These are phyloP conservation scores for Euura saliciscinereae DNA, from an alignment of 1,140 invertebrate genomes.

Conservation along the genomic window DNA sequence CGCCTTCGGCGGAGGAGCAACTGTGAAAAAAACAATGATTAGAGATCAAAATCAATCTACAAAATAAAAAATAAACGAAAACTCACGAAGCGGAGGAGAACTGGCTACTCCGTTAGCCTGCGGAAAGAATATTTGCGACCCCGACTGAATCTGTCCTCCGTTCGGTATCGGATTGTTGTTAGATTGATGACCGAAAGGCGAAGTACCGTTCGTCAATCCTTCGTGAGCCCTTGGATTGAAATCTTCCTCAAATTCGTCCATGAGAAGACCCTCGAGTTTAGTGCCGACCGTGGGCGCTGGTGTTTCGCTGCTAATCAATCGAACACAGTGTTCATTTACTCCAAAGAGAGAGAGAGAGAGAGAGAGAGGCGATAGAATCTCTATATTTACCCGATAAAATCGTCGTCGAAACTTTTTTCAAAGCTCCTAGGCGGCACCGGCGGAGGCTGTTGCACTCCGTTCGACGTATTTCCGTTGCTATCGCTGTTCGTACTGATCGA, in stretches of 20 bases:
- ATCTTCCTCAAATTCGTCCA: conserved; percentile 80
- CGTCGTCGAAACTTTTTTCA: conserved; percentile 63
- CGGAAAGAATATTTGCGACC: conserved; percentile 44
- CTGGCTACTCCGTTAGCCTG: conserved; percentile 50
- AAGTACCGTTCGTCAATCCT: conserved; percentile 56
- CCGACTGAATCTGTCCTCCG: conserved; percentile 46
- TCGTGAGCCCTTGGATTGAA: conserved; percentile 81
- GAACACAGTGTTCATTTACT: too few relatives aligned
- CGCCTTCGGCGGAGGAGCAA: conserved; percentile 73
- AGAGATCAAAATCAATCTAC: conserved; percentile 7
- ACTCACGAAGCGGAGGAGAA: conserved; percentile 70
- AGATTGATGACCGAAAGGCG: conserved; percentile 47
- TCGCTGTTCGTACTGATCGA: conserved; percentile 36
- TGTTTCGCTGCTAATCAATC: conserved; percentile 37
- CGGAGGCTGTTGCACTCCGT: conserved; percentile 61
- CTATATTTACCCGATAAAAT: conserved; percentile 49
- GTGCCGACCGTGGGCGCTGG: conserved; percentile 72
- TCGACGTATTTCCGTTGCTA: conserved; percentile 56
- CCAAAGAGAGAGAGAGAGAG: background rate
- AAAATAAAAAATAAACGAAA: background rate
- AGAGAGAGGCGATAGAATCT: too few relatives aligned
- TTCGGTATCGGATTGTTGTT: conserved; percentile 54
- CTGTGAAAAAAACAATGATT: conserved; percentile 9
- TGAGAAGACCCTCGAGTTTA: conserved; percentile 80
- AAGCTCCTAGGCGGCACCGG: conserved; percentile 71